Percentiles rank a stretch among this genome's conserved stretches.
Evolutionary conservation across 2,797 vertebrate species (phyloP).

Genomic region (Melopsittacus undulatus): DNA sequence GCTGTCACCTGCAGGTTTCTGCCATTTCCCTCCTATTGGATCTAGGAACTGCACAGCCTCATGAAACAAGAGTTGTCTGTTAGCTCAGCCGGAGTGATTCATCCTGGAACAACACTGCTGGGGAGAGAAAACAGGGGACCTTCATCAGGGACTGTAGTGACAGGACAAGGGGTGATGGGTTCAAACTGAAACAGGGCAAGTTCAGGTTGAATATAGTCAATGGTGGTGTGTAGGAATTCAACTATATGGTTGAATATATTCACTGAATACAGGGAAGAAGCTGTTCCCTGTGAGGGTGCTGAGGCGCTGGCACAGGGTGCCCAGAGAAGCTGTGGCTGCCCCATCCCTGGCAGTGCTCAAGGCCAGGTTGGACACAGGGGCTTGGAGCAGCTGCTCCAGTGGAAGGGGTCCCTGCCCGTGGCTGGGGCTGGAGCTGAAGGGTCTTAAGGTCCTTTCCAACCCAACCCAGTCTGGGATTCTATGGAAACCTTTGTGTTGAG

Average conservation of each 20-base stretch:
- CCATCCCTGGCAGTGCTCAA: no score
- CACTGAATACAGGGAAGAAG: rapidly evolving
- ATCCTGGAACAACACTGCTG: not conserved
- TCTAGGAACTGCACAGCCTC: not conserved
- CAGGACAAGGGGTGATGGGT: not conserved
- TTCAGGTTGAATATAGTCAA: not conserved
- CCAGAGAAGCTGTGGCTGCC: no score
- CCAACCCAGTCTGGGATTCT: not conserved
- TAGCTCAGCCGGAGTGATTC: not conserved
- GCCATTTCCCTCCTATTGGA: not conserved
- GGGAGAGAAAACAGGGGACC: not conserved
- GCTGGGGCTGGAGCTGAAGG: not conserved
- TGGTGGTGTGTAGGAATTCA: no score
- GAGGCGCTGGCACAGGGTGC: not conserved
- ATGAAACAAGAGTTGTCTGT: not conserved
- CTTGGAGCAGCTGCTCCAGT: not conserved
- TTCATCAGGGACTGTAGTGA: not conserved
- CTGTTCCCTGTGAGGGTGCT: not conserved
- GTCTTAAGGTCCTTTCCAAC: not conserved
- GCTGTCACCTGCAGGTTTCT: not conserved
- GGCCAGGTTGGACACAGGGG: not conserved
- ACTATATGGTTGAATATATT: no score
- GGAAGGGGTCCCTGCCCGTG: not conserved
- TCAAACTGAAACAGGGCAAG: not conserved
- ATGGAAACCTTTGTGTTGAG: not conserved